Conservation (phyloP, 2,888 invertebrate genomes). For the Spilosoma lubricipeda region DNA sequence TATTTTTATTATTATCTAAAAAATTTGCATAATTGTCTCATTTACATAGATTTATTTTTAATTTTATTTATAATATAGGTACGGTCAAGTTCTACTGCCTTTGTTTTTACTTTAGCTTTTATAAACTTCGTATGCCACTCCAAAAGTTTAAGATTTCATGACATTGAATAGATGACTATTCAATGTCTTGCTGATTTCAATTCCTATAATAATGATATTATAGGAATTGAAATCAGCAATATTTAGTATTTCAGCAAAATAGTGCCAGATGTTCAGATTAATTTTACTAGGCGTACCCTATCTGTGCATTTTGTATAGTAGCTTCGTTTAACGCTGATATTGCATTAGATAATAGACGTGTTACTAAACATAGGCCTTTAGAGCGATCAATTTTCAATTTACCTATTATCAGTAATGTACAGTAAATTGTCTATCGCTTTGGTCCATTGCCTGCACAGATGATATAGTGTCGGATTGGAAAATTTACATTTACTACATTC, state of each 20-base stretch:
- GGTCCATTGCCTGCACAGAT: not conserved
- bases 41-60: too few species aligned
- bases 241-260: not conserved
- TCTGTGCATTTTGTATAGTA: not conserved
- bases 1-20: too few species aligned
- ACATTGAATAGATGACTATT: too few species aligned
- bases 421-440: not conserved
- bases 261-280: slow-evolving; percentile 5
- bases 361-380: slow-evolving; percentile 11
- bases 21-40: too few species aligned
- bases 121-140: too few species aligned
- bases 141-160: too few species aligned
- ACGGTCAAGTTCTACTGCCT: too few species aligned
- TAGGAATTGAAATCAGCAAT: too few species aligned
- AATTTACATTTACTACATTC: not conserved
- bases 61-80: too few species aligned
- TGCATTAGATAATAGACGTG: slow-evolving; percentile 15
- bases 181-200: too few species aligned
- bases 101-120: too few species aligned
- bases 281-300: not conserved
- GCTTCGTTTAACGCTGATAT: slow-evolving; percentile 9
- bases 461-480: not conserved
- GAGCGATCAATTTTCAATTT: slow-evolving; percentile 10
- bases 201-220: too few species aligned
- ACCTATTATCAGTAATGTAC: not conserved